Evolutionary conservation across 2,113 vertebrate genomes (phyloP), one percentile per base, ranked within the genome.

Genomic region (Chloebia gouldiae): DNA sequence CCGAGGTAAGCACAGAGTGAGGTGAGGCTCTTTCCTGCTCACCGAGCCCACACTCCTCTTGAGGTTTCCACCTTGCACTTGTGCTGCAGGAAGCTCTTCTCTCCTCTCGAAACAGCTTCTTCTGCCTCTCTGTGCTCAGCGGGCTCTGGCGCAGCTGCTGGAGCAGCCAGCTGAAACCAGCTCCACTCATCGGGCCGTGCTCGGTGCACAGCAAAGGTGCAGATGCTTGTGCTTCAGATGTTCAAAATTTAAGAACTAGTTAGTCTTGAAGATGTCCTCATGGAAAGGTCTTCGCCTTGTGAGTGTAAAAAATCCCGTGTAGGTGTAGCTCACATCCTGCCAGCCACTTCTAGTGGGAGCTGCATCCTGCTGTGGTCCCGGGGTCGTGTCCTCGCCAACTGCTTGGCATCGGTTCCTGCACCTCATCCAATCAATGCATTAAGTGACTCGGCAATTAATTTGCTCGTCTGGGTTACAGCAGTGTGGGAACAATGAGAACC

Each of bases 261-360:
- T 53, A 42, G 50, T 39, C 54, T 42, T 21, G 47, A 50, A 28
- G 56, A 22, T 28, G 8, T 30, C 47, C 86, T 66, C 3, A 0
- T 2, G 17, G 90, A 44, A 66, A 71, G 25, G n/a, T 59, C 28
- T 65, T 69, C 0, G 1, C 5, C n/a, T 15, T 25, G 3, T 3
- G 27, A 30, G 39, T 39, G 33, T 37, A 23, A 63, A 24, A 59
- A 4, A 39, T 16, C 56, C 18, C 31, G 0, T 1, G 9, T 5
- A 31, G 66, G 21, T 54, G 57, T 11, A 17, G 8, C 45, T 71
- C 2, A 2, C 17, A 3, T 42, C 37, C 47, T 71, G 40, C 51
- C 25, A 24, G 2, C 0, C 0, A 0, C 8, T 77, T 28, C 49
- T 2, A 5, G 71, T 2, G 61, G 56, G 42, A 66, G 57, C 75